Evolutionary conservation across 1,140 invertebrate species (phyloP).

Genomic region (Heterodera carotae): DNA sequence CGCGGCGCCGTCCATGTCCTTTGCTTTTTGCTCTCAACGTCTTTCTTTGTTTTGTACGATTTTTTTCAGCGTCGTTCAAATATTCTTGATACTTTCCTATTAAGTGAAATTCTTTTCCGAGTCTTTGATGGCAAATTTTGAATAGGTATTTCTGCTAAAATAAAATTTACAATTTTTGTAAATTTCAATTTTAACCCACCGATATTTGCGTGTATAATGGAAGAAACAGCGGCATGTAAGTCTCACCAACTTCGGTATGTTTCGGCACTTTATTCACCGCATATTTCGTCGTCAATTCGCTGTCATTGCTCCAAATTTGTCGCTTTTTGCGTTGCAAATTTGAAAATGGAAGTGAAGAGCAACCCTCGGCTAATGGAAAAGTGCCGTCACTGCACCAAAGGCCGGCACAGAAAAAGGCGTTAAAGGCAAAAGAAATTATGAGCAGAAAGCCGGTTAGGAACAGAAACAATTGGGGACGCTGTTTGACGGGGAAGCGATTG

Average conservation of each 20-base stretch:
- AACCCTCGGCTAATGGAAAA: background rate
- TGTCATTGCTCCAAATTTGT: background rate
- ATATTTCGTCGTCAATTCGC: constrained; percentile 9
- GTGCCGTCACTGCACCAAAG: background rate
- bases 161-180: background rate
- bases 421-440: background rate
- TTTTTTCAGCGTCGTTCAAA: constrained; percentile 16
- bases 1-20: background rate
- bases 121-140: constrained; percentile 33
- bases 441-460: background rate
- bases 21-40: background rate
- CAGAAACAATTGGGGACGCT: background rate
- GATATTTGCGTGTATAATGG: constrained; percentile 45
- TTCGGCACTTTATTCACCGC: constrained; percentile 10
- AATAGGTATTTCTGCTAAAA: constrained; percentile 27
- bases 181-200: constrained; percentile 27
- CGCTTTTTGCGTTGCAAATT: constrained; percentile 12
- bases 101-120: constrained; percentile 15
- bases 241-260: constrained; percentile 4
- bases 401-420: background rate
- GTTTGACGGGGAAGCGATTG: background rate
- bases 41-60: constrained; percentile 20
- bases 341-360: background rate
- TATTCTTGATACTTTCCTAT: background rate
- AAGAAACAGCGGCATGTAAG: constrained; percentile 28